Percentiles rank a stretch among this genome's conserved stretches.
Evolutionary conservation across 2,797 vertebrate genomes (phyloP).

Genomic region (Dermochelys coriacea): DNA sequence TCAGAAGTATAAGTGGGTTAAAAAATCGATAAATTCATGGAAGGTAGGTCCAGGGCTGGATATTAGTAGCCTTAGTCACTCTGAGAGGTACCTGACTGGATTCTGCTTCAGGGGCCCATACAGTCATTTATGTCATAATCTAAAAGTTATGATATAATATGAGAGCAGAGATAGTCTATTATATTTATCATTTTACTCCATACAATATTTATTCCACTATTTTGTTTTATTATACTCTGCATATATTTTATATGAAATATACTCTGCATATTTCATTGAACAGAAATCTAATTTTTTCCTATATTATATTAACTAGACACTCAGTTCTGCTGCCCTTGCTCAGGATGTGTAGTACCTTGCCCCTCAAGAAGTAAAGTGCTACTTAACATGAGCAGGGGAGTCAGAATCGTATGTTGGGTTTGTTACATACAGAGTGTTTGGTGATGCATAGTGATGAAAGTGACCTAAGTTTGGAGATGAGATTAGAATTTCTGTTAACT

Average conservation of each 20-base stretch:
- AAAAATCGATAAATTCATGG: too few species aligned
- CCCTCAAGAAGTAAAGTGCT: neutral
- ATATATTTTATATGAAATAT: neutral
- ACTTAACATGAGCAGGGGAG: neutral
- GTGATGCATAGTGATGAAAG: neutral
- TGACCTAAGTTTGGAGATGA: neutral
- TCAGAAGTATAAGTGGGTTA: too few species aligned
- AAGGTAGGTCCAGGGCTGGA: neutral
- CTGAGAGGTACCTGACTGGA: neutral
- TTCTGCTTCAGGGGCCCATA: neutral
- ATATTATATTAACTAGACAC: neutral
- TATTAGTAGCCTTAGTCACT: accelerated
- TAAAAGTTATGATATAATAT: neutral
- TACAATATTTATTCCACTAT: neutral
- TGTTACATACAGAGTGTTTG: neutral
- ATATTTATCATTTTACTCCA: neutral
- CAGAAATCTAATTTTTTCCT: neutral
- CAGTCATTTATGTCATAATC: neutral
- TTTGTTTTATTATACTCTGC: neutral
- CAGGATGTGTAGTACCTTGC: neutral
- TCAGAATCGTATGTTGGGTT: neutral
- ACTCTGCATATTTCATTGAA: neutral
- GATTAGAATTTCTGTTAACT: neutral
- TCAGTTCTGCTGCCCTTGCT: neutral
- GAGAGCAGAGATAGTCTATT: neutral